These are phyloP conservation scores for Tipula vernalis DNA, from an alignment of 2,888 invertebrate genomes.

Conservation along the genomic window DNA sequence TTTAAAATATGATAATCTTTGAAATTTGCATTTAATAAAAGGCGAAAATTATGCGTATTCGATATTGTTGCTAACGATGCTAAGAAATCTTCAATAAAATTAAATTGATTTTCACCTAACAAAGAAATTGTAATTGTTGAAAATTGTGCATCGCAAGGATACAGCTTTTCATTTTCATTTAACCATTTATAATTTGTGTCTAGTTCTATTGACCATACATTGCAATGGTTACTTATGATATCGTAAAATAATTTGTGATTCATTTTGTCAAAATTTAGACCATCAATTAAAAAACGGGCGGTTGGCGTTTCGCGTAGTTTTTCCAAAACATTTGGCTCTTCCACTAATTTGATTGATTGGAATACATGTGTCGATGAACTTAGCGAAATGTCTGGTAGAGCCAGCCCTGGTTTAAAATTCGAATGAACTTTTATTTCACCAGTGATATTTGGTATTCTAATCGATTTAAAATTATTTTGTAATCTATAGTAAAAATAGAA, in stretches of 20 bases:
- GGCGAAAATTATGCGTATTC: neutral
- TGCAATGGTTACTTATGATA: neutral
- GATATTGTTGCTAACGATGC: neutral
- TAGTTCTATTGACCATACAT: neutral
- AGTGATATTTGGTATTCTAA: neutral
- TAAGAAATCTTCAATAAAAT: neutral
- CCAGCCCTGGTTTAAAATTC: neutral
- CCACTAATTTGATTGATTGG: neutral
- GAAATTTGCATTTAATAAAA: neutral
- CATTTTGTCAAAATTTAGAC: neutral
- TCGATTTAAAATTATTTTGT: neutral
- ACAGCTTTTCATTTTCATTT: neutral
- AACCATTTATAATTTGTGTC: neutral
- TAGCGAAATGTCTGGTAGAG: too few relatives aligned
- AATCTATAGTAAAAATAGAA: neutral
- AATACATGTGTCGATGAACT: too few relatives aligned
- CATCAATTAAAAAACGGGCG: neutral
- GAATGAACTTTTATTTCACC: neutral
- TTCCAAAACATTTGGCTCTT: neutral
- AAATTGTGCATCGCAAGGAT: neutral
- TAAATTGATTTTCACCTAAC: neutral
- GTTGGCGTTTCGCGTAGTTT: neutral
- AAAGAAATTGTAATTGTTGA: neutral
- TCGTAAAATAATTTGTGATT: neutral
- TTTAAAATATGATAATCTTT: neutral